Evolutionary conservation across 2,888 invertebrate species (phyloP).

Genomic region (Dichetophora obliterata): DNA sequence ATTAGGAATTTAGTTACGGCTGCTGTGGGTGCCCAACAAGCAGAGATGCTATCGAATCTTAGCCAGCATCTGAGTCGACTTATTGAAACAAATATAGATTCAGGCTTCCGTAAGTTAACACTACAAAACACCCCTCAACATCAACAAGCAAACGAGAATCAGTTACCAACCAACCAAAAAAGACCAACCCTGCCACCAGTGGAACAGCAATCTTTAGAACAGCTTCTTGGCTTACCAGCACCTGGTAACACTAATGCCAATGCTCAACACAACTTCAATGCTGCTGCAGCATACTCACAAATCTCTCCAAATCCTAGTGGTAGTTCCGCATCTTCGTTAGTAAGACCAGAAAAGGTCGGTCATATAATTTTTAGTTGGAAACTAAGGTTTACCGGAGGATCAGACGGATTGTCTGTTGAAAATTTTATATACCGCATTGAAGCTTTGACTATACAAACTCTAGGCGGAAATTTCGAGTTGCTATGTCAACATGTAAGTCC

Average conservation of each 20-base stretch:
- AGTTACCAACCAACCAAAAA: background rate
- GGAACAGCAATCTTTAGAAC: background rate
- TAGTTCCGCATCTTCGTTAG: background rate
- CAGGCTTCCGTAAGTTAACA: background rate
- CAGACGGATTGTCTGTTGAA: conserved; percentile 30
- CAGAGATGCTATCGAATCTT: background rate
- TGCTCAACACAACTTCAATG: background rate
- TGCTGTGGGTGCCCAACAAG: background rate
- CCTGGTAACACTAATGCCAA: no score
- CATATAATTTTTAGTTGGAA: background rate
- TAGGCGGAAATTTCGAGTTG: conserved; percentile 31
- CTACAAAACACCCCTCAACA: background rate
- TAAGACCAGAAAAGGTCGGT: background rate
- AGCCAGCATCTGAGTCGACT: background rate
- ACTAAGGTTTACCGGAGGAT: background rate
- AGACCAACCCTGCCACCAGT: background rate
- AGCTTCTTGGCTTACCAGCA: background rate
- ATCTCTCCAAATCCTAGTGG: background rate
- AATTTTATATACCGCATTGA: conserved; percentile 43
- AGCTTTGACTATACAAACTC: no score
- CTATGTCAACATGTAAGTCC: conserved; percentile 26
- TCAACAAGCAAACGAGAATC: background rate
- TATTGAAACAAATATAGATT: background rate
- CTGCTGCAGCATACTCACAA: background rate
- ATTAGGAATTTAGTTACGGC: background rate